Evolutionary conservation across 1,140 invertebrate genomes (phyloP).

Genomic region (Drosophila grimshawi): DNA sequence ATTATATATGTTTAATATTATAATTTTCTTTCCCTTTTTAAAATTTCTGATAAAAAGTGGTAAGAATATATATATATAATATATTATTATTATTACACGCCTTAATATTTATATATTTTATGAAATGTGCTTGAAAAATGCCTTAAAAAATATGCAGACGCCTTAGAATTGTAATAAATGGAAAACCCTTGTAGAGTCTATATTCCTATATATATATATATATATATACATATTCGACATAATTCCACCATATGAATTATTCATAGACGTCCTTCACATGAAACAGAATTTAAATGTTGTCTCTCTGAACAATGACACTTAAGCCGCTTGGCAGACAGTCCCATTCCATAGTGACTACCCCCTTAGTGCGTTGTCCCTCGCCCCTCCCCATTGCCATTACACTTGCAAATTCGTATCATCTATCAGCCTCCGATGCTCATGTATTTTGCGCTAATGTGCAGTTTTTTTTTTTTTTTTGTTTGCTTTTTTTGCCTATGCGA

Average conservation of each 20-base stretch:
- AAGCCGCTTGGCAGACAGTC: conserved; percentile 73
- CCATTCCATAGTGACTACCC: conserved; percentile 22
- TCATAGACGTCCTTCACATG: conserved; percentile 50
- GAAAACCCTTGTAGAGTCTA: neutral
- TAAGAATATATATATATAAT: neutral
- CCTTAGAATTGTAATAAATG: neutral
- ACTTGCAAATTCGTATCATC: conserved; percentile 28
- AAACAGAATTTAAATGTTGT: conserved; percentile 72
- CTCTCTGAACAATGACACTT: conserved; percentile 75
- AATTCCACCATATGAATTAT: conserved; percentile 43
- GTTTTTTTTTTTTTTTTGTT: conserved; percentile 55
- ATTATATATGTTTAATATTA: too few species aligned
- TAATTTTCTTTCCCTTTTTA: too few species aligned
- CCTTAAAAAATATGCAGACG: neutral
- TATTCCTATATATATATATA: neutral
- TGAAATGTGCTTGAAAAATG: too few species aligned
- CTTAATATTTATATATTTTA: too few species aligned
- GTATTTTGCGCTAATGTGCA: conserved; percentile 81
- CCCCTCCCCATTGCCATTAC: neutral
- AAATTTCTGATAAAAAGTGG: too few species aligned
- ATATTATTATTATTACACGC: neutral
- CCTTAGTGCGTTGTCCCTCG: neutral
- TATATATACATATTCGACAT: conserved; percentile 17
- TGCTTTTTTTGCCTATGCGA: conserved; percentile 73
- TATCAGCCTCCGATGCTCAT: conserved; percentile 56